Evolutionary conservation across 1,140 invertebrate genomes (phyloP).

Genomic region (Papilio helenus): DNA sequence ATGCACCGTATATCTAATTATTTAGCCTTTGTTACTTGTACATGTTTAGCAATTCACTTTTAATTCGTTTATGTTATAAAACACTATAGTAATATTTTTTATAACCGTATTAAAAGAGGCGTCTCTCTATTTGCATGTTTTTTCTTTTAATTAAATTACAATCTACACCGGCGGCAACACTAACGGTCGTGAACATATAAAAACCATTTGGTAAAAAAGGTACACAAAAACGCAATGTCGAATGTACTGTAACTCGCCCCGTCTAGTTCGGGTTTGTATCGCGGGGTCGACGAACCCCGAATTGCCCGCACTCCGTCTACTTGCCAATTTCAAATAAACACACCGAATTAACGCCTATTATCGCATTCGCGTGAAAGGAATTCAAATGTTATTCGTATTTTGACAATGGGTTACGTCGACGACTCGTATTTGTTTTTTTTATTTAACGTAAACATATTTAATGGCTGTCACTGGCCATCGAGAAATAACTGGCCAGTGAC

Average conservation of each 20-base stretch:
- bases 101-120: too few species aligned
- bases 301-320: conserved; percentile 12
- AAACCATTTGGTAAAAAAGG: conserved; percentile 27
- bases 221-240: conserved; percentile 29
- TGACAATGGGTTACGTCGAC: conserved; percentile 1
- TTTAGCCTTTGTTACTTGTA: background rate
- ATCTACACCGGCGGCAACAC: background rate
- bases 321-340: conserved; percentile 33
- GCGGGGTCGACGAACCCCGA: conserved; percentile 27
- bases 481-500: background rate
- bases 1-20: background rate
- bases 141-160: conserved; percentile 14
- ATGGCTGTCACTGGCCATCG: conserved; percentile 10
- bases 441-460: conserved; percentile 4
- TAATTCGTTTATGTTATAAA: too few species aligned
- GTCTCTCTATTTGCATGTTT: background rate
- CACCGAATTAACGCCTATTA: conserved; percentile 22
- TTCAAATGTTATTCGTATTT: conserved; percentile 8
- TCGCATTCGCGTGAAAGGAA: conserved; percentile 20
- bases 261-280: conserved; percentile 33
- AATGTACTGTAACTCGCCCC: conserved; percentile 12
- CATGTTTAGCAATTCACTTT: too few species aligned
- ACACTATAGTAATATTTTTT: too few species aligned
- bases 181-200: conserved; percentile 24
- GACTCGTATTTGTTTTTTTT: background rate